Percentiles rank a stretch among this genome's conserved stretches.
Conservation (phyloP, 2,797 vertebrate genomes). For the Microhierax caerulescens region DNA sequence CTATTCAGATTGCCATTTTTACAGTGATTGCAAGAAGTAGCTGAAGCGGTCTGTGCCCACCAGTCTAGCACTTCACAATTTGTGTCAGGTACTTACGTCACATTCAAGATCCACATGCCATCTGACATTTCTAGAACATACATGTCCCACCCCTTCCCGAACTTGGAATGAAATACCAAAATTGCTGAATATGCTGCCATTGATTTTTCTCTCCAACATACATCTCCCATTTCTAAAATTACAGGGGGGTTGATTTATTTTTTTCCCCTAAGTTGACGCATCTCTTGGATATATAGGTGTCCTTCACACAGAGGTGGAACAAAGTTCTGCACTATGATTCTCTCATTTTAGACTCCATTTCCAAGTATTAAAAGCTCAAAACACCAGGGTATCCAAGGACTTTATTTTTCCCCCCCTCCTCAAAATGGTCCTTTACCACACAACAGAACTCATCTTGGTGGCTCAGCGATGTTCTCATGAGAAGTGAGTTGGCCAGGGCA, state of each 20-base stretch:
- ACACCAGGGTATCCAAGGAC: not conserved
- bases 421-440: not conserved
- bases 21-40: not conserved
- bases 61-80: not conserved
- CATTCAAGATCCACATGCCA: not conserved
- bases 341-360: not conserved
- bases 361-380: not conserved
- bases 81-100: not conserved
- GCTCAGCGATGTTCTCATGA: not conserved
- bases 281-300: not conserved
- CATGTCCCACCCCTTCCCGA: not conserved
- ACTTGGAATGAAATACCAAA: not conserved
- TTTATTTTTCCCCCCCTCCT: not conserved
- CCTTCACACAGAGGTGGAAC: not conserved
- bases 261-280: not conserved
- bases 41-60: not conserved
- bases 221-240: not conserved
- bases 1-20: not conserved
- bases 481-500: not conserved
- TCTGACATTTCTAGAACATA: not conserved
- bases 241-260: not conserved
- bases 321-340: not conserved
- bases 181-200: not conserved
- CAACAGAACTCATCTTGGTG: not conserved
- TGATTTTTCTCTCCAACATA: not conserved